These are phyloP conservation scores for Psilopsiagon aurifrons DNA, from an alignment of 2,113 vertebrate genomes.

Conservation along the genomic window DNA sequence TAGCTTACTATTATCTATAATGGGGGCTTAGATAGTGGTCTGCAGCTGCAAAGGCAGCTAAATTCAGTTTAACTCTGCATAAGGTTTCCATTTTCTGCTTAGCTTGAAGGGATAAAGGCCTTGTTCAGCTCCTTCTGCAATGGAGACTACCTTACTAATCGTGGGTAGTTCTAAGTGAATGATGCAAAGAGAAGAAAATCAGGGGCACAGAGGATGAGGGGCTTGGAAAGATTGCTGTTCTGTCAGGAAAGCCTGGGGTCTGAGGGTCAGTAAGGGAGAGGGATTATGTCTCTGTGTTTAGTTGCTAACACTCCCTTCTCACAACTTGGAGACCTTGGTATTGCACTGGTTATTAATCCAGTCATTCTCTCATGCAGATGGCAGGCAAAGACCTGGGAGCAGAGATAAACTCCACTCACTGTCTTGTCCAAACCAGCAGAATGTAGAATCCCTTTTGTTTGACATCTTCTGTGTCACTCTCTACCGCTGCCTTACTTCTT, in stretches of 20 bases:
- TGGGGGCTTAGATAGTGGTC: rapidly evolving
- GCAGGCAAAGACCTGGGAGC: background rate
- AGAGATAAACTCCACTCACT: background rate
- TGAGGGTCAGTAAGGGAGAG: background rate
- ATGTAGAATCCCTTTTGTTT: background rate
- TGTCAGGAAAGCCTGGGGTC: background rate
- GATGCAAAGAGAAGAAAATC: background rate
- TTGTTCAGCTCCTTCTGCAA: background rate
- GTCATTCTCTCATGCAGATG: background rate
- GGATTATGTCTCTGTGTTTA: background rate
- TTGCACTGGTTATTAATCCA: background rate
- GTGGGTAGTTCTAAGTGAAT: background rate
- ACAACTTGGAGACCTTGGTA: background rate
- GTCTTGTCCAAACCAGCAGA: rapidly evolving
- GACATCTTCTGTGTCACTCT: background rate
- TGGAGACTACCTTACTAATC: background rate
- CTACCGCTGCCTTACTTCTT: background rate
- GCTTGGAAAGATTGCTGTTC: background rate
- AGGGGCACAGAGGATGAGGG: rapidly evolving
- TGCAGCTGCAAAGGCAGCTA: background rate
- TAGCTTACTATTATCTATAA: background rate
- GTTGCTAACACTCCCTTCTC: background rate
- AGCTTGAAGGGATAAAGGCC: background rate
- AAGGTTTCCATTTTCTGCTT: background rate
- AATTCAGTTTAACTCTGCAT: background rate